Evolutionary conservation across 2,113 vertebrate species (phyloP), one percentile per base, ranked within the genome.

Genomic region (human (Homo sapiens)): DNA sequence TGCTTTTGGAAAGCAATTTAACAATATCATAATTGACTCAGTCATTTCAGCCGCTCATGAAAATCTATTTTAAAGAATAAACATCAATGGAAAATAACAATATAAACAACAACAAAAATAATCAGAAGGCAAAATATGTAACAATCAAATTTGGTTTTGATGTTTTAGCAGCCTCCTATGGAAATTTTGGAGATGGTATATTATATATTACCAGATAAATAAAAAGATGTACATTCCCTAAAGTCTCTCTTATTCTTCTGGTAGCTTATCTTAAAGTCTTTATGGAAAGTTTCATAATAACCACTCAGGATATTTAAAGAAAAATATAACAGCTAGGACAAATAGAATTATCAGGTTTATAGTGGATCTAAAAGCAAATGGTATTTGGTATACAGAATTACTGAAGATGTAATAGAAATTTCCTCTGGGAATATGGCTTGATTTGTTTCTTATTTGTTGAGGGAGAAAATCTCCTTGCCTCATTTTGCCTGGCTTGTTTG

Each of bases 361-460:
- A 59, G 23, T 76, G 8, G 20, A 52, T 66, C 40, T 83, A 40
- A 82, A 16, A 86, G 16, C 27, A 50, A 70, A 17, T 52, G 23
- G 2, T 70, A 82, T 68, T 94, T 81, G 70, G n/a, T 50, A 85
- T 92, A 59, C 20, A 84, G 40, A 66, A 80, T 66, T 55, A 27
- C n/a, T 92, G n/a, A 66, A 94, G 20, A 92, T 73, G 40, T 66
- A 81, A 30, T 64, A 96, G 9, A 76, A 80, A 91, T 61, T 61
- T 93, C 59, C 23, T 66, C 22, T 55, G 52, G 40, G 12, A 59
- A 32, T 80, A 72, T 83, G 22, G 89, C 9, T 84, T 45, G 11
- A 83, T 93, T 75, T 94, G 43, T 35, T 3, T 78, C 30, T 89
- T 84, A 66, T 92, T 93, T 38, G 23, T n/a, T 6, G 8, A 81